Evolutionary conservation across 2,113 vertebrate genomes (phyloP).

Genomic region (Python bivittatus): DNA sequence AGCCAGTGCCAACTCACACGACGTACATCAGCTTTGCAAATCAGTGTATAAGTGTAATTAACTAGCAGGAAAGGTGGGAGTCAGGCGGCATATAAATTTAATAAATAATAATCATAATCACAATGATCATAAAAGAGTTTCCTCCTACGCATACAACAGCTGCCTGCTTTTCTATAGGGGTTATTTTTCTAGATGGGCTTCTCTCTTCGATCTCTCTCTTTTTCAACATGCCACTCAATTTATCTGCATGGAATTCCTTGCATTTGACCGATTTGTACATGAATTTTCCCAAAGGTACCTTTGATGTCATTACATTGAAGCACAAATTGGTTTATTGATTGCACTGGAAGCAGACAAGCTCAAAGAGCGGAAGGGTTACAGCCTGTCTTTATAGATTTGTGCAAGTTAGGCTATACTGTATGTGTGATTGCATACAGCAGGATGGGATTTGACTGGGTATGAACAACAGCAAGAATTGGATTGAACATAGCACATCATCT

Average conservation of each 20-base stretch:
- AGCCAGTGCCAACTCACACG: neutral
- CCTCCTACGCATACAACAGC: neutral
- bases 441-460: neutral
- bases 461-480: neutral
- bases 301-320: neutral
- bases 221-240: neutral
- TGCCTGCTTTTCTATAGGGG: neutral
- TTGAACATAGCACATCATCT: neutral
- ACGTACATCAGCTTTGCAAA: neutral
- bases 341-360: neutral
- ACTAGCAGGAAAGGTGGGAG: neutral
- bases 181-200: neutral
- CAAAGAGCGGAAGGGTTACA: neutral
- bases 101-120: neutral
- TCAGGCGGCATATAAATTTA: neutral
- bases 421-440: neutral
- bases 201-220: neutral
- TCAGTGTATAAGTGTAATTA: no score
- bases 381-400: neutral
- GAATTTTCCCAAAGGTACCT: neutral
- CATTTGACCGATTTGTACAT: neutral
- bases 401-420: no score
- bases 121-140: neutral
- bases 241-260: neutral
- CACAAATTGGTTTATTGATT: neutral